Conservation (phyloP, 2,113 vertebrate genomes). For the Porphyrio hochstetteri region DNA sequence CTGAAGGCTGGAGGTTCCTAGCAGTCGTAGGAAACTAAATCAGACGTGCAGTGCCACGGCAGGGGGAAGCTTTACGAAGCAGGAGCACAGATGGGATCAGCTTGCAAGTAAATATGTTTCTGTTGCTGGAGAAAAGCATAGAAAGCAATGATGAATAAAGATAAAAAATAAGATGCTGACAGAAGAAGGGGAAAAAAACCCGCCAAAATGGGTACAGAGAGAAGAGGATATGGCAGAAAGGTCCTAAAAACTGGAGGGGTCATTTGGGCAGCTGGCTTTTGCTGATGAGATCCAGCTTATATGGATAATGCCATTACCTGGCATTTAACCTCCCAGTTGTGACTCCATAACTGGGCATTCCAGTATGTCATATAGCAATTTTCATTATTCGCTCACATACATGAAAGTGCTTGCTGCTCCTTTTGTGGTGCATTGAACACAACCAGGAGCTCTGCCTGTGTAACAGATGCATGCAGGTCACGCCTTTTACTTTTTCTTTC, state of each 20-base stretch:
- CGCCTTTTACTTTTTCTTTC: background rate
- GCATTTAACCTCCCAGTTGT: background rate
- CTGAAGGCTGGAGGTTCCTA: conserved; percentile 1
- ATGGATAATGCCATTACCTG: background rate
- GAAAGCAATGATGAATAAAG: conserved; percentile 21
- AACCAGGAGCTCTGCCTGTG: background rate
- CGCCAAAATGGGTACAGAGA: background rate
- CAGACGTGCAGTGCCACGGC: conserved; percentile 35
- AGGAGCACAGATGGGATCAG: conserved; percentile 65
- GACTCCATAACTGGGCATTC: background rate
- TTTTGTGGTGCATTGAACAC: background rate
- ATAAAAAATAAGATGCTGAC: background rate
- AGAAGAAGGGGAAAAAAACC: background rate
- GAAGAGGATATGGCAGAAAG: background rate
- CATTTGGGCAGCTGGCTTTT: background rate
- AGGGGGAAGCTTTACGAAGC: conserved; percentile 14
- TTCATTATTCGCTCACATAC: background rate
- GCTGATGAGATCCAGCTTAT: background rate
- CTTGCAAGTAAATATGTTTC: conserved; percentile 59
- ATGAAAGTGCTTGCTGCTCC: background rate
- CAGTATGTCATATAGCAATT: background rate
- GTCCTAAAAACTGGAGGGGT: background rate
- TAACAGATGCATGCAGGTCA: background rate
- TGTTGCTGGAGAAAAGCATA: conserved; percentile 21
- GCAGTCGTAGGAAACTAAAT: background rate